Evolutionary conservation across 1,140 invertebrate species (phyloP), one percentile per base, ranked within the genome.

Genomic region (Drosophila ercepeae): DNA sequence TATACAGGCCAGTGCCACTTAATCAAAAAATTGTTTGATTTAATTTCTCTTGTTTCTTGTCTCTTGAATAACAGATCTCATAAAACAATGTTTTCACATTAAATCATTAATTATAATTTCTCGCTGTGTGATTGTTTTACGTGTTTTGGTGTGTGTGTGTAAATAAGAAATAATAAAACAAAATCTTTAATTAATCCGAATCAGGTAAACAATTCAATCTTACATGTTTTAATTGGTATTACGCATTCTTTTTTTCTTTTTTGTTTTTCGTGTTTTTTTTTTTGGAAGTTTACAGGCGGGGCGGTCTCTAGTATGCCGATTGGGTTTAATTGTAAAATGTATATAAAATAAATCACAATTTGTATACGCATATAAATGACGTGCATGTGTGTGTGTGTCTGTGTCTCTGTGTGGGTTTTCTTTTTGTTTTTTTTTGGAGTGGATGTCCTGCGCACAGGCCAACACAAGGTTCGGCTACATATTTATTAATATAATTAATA

Each of bases 261-360:
- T 53, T 61, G 44, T 19, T 48, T 45, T 77, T 54, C 4, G 1
- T n/a, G 9, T 32, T 11, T 32, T 32, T 60, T 53, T 55, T 68
- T 71, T 74, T 73, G 54, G 54, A n/a, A 64, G 14, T 44, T 50
- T 45, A 27, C 36, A 42, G 61, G 57, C 61, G 55, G 61, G 61
- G 61, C 63, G 39, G 52, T 63, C 45, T 76, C 53, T 60, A 39
- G 34, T 72, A 50, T 76, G 39, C 63, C 60, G 64, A 84, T 84
- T 59, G 50, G 53, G 34, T 76, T 23, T 64, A 79, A 52, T 78
- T 84, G 53, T 77, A 75, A 83, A 82, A 84, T 83, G 79, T 84
- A 70, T 84, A 84, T 84, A 84, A 84, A 84, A 84, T 84, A 84
- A 84, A 84, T 84, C 81, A 84, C 81, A 84, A 81, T 84, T 81